Percentiles rank a stretch among this genome's conserved stretches.
Conservation (phyloP, 2,888 invertebrate genomes). For the Dusona sp. region DNA sequence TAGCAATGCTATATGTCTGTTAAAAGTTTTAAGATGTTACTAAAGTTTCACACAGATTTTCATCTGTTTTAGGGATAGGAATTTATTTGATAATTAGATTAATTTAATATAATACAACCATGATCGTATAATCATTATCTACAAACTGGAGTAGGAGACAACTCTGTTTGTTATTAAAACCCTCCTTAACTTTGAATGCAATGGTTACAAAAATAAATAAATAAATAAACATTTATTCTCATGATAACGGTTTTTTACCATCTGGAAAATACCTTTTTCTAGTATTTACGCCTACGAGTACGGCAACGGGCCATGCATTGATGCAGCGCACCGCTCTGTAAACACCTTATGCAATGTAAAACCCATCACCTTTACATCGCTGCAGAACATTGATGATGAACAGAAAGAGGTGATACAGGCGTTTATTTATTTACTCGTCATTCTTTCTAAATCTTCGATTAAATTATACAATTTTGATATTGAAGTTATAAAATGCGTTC, state of each 20-base stretch:
- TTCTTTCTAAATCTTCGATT: no score
- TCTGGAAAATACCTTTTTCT: not conserved
- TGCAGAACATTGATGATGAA: not conserved
- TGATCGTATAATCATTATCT: no score
- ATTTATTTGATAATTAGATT: not conserved
- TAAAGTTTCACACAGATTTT: not conserved
- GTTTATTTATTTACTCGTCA: no score
- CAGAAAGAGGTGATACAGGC: not conserved
- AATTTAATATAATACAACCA: not conserved
- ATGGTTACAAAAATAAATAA: no score
- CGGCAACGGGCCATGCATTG: constrained; percentile 47
- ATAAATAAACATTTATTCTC: no score
- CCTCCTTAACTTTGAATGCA: no score
- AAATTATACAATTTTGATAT: no score
- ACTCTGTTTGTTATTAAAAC: no score
- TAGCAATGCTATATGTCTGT: not conserved
- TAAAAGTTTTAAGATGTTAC: not conserved
- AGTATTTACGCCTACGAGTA: constrained; percentile 3
- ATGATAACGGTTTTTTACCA: no score
- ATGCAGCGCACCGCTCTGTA: not conserved
- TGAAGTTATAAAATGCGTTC: no score
- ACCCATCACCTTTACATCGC: not conserved
- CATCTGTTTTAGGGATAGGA: not conserved
- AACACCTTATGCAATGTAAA: not conserved
- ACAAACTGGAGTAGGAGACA: no score